Percentiles rank a stretch among this genome's conserved stretches.
Conservation (phyloP, 2,113 vertebrate species). For the Sinocyclocheilus anshuiensis region DNA sequence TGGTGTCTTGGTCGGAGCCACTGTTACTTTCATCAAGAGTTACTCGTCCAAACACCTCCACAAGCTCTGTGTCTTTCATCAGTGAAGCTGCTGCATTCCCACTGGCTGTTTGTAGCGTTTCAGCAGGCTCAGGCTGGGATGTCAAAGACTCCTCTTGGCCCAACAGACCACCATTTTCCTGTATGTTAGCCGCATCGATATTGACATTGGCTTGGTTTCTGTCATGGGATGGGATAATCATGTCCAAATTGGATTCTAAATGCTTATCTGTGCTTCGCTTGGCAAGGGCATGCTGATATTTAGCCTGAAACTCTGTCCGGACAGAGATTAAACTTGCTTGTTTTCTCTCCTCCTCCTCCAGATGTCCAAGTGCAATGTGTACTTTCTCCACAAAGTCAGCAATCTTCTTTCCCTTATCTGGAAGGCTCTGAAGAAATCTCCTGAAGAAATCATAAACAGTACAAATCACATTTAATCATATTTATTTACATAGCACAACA, state of each 20-base stretch:
- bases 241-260: slow-evolving; percentile 9
- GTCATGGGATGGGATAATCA: background rate
- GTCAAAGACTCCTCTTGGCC: background rate
- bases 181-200: background rate
- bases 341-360: slow-evolving; percentile 73
- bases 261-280: slow-evolving; percentile 44
- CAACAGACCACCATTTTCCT: slow-evolving; percentile 11
- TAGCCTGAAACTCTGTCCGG: slow-evolving; percentile 78
- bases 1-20: slow-evolving; percentile 53
- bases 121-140: slow-evolving; percentile 8
- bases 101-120: slow-evolving; percentile 56
- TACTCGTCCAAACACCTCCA: slow-evolving; percentile 78
- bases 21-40: slow-evolving; percentile 65
- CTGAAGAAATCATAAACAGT: slow-evolving; percentile 66
- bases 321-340: slow-evolving; percentile 70
- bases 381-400: slow-evolving; percentile 80
- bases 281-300: slow-evolving; percentile 71
- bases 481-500: background rate
- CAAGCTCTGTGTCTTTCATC: slow-evolving; percentile 67
- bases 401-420: slow-evolving; percentile 92
- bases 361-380: slow-evolving; percentile 73
- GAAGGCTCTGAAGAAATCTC: slow-evolving; percentile 84
- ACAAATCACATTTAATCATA: background rate
- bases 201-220: background rate
- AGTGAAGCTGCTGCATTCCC: slow-evolving; percentile 43